Conservation (phyloP, 2,797 vertebrate genomes). For the Coregonus sp. region DNA sequence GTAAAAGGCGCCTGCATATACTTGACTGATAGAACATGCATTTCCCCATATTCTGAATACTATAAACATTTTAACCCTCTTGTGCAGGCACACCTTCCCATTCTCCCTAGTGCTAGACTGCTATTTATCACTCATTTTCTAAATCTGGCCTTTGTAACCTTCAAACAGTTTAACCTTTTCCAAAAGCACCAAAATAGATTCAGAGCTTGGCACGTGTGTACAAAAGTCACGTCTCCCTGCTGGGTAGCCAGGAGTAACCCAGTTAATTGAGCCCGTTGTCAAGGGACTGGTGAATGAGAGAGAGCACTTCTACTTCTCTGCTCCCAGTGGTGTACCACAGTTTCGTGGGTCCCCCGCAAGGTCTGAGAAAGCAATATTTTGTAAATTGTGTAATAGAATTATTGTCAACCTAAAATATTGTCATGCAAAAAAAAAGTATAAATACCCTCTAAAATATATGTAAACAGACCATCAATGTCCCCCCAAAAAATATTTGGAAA, state of each 20-base stretch:
- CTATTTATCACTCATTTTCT: not conserved
- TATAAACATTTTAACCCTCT: conserved; percentile 18
- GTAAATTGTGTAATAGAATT: too few species aligned
- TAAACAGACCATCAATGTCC: too few species aligned
- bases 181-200: conserved; percentile 2
- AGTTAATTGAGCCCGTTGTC: not conserved
- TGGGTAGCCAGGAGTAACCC: not conserved
- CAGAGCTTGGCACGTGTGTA: conserved; percentile 8
- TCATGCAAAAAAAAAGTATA: too few species aligned
- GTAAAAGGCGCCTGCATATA: not conserved
- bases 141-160: conserved; percentile 14
- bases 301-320: not conserved
- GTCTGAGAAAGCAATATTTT: too few species aligned
- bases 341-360: too few species aligned
- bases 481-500: too few species aligned
- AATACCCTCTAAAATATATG: too few species aligned
- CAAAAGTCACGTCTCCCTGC: conserved; percentile 14
- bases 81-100: not conserved
- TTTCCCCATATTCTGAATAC: not conserved
- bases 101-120: conserved; percentile 1
- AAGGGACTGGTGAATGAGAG: conserved; percentile 3
- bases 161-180: not conserved
- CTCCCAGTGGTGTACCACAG: too few species aligned
- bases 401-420: too few species aligned
- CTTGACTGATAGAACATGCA: not conserved